phyloP scores from a whole-genome alignment of 2,888 invertebrate genomes.

The Bedellia somnulentella region DNA sequence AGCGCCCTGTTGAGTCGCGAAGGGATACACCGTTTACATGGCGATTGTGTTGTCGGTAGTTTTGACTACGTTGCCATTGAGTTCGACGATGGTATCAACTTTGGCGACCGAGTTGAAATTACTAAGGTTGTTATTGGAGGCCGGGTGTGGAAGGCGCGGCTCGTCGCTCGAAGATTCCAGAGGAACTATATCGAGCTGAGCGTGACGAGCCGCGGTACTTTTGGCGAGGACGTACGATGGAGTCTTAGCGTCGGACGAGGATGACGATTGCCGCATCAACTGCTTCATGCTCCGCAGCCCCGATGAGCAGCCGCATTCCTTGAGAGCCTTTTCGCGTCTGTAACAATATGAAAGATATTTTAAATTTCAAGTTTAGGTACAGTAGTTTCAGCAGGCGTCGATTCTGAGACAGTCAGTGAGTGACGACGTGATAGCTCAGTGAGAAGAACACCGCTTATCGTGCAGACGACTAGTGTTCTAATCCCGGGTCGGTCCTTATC shows the following conservation, averaged over 20 bases:
- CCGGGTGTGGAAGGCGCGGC: slow-evolving; percentile 3
- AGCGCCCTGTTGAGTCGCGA: too few species aligned
- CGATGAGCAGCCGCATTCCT: slow-evolving; percentile 28
- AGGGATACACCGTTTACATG: too few species aligned
- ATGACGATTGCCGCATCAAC: slow-evolving; percentile 28
- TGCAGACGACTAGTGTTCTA: too few species aligned
- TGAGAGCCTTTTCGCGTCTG: slow-evolving; percentile 26
- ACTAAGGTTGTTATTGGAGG: slow-evolving; percentile 14
- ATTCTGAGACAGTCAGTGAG: neutral
- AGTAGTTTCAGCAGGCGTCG: neutral
- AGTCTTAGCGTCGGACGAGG: slow-evolving; percentile 33
- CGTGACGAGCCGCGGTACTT: slow-evolving; percentile 11
- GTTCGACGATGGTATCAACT: slow-evolving; percentile 21
- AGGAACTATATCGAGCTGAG: slow-evolving; percentile 4
- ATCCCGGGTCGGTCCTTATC: too few species aligned
- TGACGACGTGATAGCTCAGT: too few species aligned
- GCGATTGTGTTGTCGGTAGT: slow-evolving; percentile 5
- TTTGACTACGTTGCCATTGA: slow-evolving; percentile 28
- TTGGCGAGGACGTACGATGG: slow-evolving; percentile 3
- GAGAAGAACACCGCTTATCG: too few species aligned
- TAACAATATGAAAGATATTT: slow-evolving; percentile 1
- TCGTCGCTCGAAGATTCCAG: neutral
- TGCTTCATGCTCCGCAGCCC: slow-evolving; percentile 21
- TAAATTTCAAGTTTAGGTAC: neutral
- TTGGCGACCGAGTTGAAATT: slow-evolving; percentile 20